Base-by-base conservation (phyloP, 2,888 invertebrate genomes). In the Belgica antarctica region DNA sequence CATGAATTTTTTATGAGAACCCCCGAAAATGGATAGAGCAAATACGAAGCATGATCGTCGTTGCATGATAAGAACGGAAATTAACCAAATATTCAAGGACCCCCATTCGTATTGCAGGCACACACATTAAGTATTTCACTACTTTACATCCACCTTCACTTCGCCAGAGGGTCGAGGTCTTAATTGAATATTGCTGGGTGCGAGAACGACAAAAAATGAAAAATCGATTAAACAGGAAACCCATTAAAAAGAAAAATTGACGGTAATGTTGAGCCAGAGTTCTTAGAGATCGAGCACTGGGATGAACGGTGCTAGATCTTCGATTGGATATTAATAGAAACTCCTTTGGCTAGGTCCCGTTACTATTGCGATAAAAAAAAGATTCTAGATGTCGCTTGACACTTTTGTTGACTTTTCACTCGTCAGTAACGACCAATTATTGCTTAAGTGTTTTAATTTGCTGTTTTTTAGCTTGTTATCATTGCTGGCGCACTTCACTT, bases 141-240 rank as follows among this genome's bases (percentile, higher is more conserved):
- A n/a, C n/a, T 52, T 22, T 22, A 17, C 24, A 3, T 7, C 19
- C 19, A 17, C 52, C 24, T 52, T 17, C 59, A 4, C 46, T 4
- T 4, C 59, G 25, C 46, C 4, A 5, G 12, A 8, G 34, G 12
- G 34, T 31, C 34, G 34, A 24, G 27, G n/a, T 59, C 59, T 59
- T 59, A 59, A 59, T 59, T 59, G 27, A 59, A 59, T 59, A 59
- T 25, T n/a, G 52, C 8, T 22, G 52, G 22, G 19, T 41, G 41
- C 7, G 3, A n/a, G 41, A 31, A 12, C 17, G 46, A 15, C 15
- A 24, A 52, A 52, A 24, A 52, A 52, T 52, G 24, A 59, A 59
- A 59, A 59, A 59, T 59, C 59, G 59, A 59, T 59, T 59, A 59
- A 59, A 52, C 52, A 24, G 59, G 59, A 59, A 59, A 27, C 41